These are phyloP conservation scores for Teleiodes luculella DNA, from an alignment of 2,888 invertebrate genomes.

Conservation along the genomic window DNA sequence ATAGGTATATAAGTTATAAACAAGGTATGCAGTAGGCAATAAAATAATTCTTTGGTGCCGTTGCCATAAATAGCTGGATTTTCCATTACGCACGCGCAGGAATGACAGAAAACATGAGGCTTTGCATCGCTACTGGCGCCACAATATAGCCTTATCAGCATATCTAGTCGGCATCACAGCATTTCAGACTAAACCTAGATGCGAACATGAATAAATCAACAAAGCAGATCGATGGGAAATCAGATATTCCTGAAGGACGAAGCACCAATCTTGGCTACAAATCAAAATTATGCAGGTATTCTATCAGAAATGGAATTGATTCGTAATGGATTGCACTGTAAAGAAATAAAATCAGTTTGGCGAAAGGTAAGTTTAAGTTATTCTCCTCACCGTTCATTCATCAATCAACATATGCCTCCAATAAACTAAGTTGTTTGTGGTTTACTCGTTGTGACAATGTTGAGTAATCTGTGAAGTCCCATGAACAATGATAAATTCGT, in stretches of 20 bases:
- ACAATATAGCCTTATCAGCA: constrained; percentile 41
- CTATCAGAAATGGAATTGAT: too few relatives aligned
- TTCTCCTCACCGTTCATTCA: background rate
- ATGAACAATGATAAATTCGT: constrained; percentile 47
- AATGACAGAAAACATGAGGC: constrained; percentile 34
- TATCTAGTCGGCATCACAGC: constrained; percentile 37
- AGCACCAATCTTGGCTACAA: background rate
- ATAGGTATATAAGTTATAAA: background rate
- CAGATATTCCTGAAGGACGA: constrained; percentile 9
- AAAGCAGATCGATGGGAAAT: constrained; percentile 3
- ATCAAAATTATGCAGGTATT: too few relatives aligned
- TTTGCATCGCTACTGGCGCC: constrained; percentile 11
- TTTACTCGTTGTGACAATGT: constrained; percentile 21
- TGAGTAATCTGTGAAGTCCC: constrained; percentile 51
- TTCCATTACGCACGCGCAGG: constrained; percentile 40
- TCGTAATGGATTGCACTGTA: too few relatives aligned
- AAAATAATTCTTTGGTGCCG: constrained; percentile 5
- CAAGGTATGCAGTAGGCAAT: background rate
- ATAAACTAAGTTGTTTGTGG: constrained; percentile 8
- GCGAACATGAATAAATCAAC: constrained; percentile 52
- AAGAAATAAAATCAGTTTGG: too few relatives aligned
- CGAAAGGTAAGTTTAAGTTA: background rate
- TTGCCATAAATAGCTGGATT: constrained; percentile 33
- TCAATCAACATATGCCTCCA: background rate
- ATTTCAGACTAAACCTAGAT: constrained; percentile 43